A percentile compares a stretch with the other conserved stretches of the same genome.
phyloP scores from a whole-genome alignment of 2,888 invertebrate species.

The Trichopria drosophilae region DNA sequence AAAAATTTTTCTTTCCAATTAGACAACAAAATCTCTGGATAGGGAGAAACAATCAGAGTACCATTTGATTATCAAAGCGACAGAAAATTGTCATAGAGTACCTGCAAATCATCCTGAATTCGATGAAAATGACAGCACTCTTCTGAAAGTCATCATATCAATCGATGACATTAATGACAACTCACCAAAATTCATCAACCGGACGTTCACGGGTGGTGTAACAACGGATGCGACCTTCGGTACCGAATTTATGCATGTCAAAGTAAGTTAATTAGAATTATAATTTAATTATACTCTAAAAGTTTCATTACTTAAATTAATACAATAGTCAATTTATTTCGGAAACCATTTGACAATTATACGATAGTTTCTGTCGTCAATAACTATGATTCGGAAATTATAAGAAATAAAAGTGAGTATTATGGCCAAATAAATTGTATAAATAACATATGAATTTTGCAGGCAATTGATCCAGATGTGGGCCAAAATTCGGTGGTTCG shows the following conservation, averaged over 20 bases:
- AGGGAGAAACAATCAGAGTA: conserved; percentile 73
- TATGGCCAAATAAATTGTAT: neutral
- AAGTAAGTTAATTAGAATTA: conserved; percentile 61
- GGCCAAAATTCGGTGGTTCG: conserved; percentile 74
- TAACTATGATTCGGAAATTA: neutral
- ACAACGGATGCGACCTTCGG: conserved; percentile 93
- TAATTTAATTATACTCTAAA: neutral
- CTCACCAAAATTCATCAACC: conserved; percentile 77
- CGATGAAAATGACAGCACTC: conserved; percentile 68
- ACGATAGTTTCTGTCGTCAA: too few relatives aligned
- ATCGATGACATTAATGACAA: conserved; percentile 91
- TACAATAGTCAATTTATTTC: too few relatives aligned
- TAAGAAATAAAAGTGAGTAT: neutral
- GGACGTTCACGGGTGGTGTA: conserved; percentile 90
- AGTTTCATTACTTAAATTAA: neutral
- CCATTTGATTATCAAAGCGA: conserved; percentile 75
- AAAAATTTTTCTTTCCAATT: conserved; percentile 31
- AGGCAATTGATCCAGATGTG: conserved; percentile 78
- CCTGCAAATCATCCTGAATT: conserved; percentile 64
- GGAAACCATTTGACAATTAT: too few relatives aligned
- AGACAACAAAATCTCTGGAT: conserved; percentile 70
- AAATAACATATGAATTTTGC: conserved; percentile 34
- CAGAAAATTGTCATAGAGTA: conserved; percentile 75
- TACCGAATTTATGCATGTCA: conserved; percentile 80
- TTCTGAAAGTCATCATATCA: conserved; percentile 69